Base-by-base conservation (phyloP, 1,140 invertebrate species). In the Drosophila sturtevanti region DNA sequence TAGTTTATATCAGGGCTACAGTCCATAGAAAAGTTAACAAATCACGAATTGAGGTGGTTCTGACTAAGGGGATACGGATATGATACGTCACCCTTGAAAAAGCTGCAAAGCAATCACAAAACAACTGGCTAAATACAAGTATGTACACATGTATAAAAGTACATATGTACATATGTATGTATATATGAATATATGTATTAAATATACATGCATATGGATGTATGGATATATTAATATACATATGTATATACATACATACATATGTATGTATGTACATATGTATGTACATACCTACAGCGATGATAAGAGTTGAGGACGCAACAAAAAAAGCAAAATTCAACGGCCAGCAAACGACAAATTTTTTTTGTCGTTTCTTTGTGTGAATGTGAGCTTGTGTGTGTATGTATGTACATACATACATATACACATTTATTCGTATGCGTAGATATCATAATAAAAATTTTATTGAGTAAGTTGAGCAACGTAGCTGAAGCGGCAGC, bases 391-490 rank as follows among this genome's bases (percentile, higher is more conserved):
- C 6, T 9, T 35, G 34, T 35, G 34, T 35, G 1, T 38, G n/a
- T 38, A n/a, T 38, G 11, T 38, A n/a, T 44, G 2, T 12, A 2
- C 10, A 10, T 48, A 3, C 16, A 4, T 9, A 18, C 11, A 11
- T 11, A 1, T 48, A 38, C 12, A n/a, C 5, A 48, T 1, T 11
- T 18, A 64, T 71, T 71, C 81, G 78, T 77, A 41, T 78, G 68
- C 67, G 68, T 71, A 87, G 79, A 90, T 90, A 91, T 90, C 84
- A 90, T 91, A 91, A 91, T 90, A 91, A 89, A 90, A 89, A 76
- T 90, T 86, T 84, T 91, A 91, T 91, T 91, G 89, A 91, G 89
- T 91, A 91, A 91, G 89, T 89, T 82, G 72, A 82, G 82, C 75
- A 69, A 44, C 44, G 56, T 52, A 16, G 64, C 51, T 18, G 59